Evolutionary conservation across 2,797 vertebrate genomes (phyloP).

Genomic region (Hirundo rustica): DNA sequence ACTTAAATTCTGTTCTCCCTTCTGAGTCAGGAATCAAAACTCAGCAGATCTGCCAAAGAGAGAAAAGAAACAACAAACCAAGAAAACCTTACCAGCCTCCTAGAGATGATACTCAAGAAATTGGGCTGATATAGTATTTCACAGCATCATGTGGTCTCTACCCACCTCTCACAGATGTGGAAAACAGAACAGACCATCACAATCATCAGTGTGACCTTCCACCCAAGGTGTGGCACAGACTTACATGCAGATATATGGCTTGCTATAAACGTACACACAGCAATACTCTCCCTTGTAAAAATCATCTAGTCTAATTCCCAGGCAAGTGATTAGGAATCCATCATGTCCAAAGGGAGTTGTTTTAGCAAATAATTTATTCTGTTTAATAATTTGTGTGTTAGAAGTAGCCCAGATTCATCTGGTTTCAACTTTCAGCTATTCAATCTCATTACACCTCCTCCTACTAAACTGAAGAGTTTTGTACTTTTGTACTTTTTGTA

Average conservation of each 20-base stretch:
- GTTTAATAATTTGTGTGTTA: constrained; percentile 15
- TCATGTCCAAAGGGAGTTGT: not conserved
- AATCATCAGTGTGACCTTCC: not conserved
- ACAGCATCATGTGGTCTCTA: not conserved
- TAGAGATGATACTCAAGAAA: not conserved
- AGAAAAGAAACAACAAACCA: not conserved
- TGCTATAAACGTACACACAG: not conserved
- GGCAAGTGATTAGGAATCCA: not conserved
- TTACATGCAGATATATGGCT: fast-evolving
- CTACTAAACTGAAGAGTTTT: not conserved
- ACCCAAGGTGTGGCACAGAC: not conserved
- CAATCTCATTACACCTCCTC: not conserved
- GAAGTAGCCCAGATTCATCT: constrained; percentile 17
- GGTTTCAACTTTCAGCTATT: constrained; percentile 4
- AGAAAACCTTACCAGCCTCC: not conserved
- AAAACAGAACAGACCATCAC: not conserved
- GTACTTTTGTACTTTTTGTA: not conserved
- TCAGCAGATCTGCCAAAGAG: not conserved
- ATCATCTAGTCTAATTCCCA: not conserved
- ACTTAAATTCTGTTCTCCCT: not conserved
- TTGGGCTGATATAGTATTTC: not conserved
- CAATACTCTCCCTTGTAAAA: not conserved
- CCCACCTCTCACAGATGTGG: not conserved
- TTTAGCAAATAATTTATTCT: not conserved
- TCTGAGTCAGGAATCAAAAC: not conserved